phyloP scores from a whole-genome alignment of 2,797 vertebrate species.

The Emys orbicularis region DNA sequence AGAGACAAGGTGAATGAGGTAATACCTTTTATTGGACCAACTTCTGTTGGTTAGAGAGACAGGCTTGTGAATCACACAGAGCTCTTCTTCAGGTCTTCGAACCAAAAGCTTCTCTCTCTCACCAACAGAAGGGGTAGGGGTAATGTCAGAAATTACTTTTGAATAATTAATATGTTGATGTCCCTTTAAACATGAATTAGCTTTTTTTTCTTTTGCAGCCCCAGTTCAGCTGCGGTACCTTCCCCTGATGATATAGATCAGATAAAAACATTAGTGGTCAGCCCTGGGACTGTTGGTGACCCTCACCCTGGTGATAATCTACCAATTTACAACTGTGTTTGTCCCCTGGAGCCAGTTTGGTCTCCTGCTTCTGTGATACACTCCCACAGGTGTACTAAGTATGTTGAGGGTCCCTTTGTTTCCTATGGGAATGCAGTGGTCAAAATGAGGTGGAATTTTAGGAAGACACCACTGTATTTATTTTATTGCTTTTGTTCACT shows the following conservation, averaged over 20 bases:
- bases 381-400: too few relatives aligned
- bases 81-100: not conserved
- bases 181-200: not conserved
- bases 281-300: not conserved
- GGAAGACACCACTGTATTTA: not conserved
- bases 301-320: not conserved
- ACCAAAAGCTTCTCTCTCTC: not conserved
- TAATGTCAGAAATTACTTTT: not conserved
- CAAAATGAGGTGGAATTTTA: not conserved
- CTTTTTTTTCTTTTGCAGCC: not conserved
- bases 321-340: not conserved
- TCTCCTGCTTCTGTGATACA: not conserved
- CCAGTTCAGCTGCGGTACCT: not conserved
- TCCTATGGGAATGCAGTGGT: not conserved
- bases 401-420: not conserved
- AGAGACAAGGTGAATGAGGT: not conserved
- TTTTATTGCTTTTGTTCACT: not conserved
- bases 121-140: not conserved
- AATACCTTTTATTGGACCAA: not conserved
- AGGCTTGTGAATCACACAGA: not conserved
- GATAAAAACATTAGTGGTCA: not conserved
- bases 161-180: not conserved
- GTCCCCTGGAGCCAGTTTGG: not conserved
- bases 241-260: not conserved
- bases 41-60: not conserved